Evolutionary conservation across 2,888 invertebrate genomes (phyloP).

Genomic region (Halocaridina rubra): DNA sequence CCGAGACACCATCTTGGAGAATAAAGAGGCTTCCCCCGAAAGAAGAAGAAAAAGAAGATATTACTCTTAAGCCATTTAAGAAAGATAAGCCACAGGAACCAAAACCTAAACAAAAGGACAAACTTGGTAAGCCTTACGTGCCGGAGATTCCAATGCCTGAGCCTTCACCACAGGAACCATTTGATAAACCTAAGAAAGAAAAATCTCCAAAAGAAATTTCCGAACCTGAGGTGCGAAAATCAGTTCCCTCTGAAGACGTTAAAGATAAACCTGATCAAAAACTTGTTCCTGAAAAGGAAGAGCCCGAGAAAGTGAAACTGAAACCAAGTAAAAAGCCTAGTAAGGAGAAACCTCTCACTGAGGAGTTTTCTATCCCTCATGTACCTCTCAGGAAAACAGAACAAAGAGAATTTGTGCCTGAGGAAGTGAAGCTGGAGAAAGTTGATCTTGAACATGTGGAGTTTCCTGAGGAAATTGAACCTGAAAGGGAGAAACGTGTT

Average conservation of each 20-base stretch:
- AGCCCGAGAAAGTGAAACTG: conserved; percentile 18
- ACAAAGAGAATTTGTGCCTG: conserved; percentile 38
- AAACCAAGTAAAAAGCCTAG: conserved; percentile 23
- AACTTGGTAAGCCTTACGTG: conserved; percentile 32
- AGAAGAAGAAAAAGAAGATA: conserved; percentile 42
- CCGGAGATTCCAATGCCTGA: conserved; percentile 27
- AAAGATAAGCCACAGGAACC: conserved; percentile 30
- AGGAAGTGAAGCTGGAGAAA: conserved; percentile 19
- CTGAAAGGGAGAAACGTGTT: conserved; percentile 34
- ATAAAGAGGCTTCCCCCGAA: conserved; percentile 25
- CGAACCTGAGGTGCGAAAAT: neutral
- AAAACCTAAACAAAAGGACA: conserved; percentile 20
- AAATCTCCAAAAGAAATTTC: neutral
- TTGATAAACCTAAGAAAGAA: neutral
- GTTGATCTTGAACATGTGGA: conserved; percentile 38
- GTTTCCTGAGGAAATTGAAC: conserved; percentile 30
- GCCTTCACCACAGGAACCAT: neutral
- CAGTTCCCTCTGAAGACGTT: conserved; percentile 17
- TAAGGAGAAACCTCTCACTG: neutral
- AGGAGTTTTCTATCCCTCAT: conserved; percentile 15
- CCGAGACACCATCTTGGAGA: conserved; percentile 19
- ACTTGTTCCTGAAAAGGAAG: neutral
- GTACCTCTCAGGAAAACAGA: conserved; percentile 36
- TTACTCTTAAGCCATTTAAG: conserved; percentile 44
- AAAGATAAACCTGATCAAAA: neutral